Evolutionary conservation across 2,113 vertebrate species (phyloP), one percentile per base, ranked within the genome.

Genomic region (Sylvia atricapilla): DNA sequence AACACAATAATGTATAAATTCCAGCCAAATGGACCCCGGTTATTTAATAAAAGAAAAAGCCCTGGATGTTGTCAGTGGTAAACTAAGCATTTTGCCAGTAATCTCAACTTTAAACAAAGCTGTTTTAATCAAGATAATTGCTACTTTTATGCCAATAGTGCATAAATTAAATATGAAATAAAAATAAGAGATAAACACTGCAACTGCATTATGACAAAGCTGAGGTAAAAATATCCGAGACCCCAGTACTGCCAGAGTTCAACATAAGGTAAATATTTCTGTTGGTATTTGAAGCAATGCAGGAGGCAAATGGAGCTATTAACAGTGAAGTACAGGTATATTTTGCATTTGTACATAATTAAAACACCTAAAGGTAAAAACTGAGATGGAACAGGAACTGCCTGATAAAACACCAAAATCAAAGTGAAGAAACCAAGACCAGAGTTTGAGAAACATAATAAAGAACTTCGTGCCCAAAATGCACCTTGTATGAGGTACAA

Each of bases 81-180:
- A 95, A 84, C 49, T 33, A 83, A 87, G 41, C 15, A 20, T 87
- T 92, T 91, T 95, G 74, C 84, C 87, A 73, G 69, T 90, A 95
- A 77, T 72, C 78, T 94, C 63, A 77, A 78, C 90, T 93, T 95
- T 60, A 93, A 90, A 90, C 80, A 91, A 88, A 96, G 62, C 75
- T 94, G 27, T 73, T 93, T 92, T 95, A 94, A 92, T 97, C 79
- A 91, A 82, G 72, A 56, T 78, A 84, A 82, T 93, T 85, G 52
- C 69, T 69, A 79, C 5, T 23, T 67, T 92, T 75, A 68, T 90
- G 91, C 86, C 89, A 96, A 76, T 25, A 46, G 35, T 27, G 64
- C 41, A 75, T 60, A 87, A 85, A 92, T 93, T 79, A 93, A 84
- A 90, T 62, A 56, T 67, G 62, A 85, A 91, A 63, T 77, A 33